Conservation (phyloP, 2,113 vertebrate species). For the Entosphenus tridentatus region DNA sequence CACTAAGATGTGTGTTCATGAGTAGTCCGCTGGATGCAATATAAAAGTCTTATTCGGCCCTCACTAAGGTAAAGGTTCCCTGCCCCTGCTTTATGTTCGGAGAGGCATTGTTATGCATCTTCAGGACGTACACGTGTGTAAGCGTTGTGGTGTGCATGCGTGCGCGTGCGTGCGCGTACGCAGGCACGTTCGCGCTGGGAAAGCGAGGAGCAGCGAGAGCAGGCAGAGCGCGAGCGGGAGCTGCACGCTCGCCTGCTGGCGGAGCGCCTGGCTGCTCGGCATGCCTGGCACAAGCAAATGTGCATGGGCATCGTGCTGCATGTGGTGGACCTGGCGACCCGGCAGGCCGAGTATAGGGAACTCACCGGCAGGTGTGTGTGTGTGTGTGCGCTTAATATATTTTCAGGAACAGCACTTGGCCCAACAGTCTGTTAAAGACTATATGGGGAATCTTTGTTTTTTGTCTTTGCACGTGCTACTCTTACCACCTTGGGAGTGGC, state of each 20-base stretch:
- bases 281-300: slow-evolving; percentile 33
- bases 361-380: slow-evolving; percentile 46
- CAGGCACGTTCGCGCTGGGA: slow-evolving; percentile 12
- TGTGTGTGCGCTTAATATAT: background rate
- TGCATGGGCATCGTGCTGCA: slow-evolving; percentile 44
- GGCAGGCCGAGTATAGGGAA: slow-evolving; percentile 42
- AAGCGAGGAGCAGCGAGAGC: slow-evolving; percentile 29
- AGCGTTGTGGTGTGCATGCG: background rate
- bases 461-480: too few relatives aligned
- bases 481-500: too few relatives aligned
- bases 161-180: background rate
- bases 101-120: background rate
- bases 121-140: background rate
- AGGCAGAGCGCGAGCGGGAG: slow-evolving; percentile 32
- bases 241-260: slow-evolving; percentile 24
- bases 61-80: background rate
- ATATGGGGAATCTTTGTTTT: too few relatives aligned
- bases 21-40: too few relatives aligned
- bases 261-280: slow-evolving; percentile 31
- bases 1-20: too few relatives aligned
- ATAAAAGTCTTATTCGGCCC: too few relatives aligned
- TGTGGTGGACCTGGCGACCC: slow-evolving; percentile 52
- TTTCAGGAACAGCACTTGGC: background rate
- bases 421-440: background rate
- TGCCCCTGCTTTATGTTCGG: background rate